Conservation (phyloP, 1,140 invertebrate species). For the Trialeurodes vaporariorum region DNA sequence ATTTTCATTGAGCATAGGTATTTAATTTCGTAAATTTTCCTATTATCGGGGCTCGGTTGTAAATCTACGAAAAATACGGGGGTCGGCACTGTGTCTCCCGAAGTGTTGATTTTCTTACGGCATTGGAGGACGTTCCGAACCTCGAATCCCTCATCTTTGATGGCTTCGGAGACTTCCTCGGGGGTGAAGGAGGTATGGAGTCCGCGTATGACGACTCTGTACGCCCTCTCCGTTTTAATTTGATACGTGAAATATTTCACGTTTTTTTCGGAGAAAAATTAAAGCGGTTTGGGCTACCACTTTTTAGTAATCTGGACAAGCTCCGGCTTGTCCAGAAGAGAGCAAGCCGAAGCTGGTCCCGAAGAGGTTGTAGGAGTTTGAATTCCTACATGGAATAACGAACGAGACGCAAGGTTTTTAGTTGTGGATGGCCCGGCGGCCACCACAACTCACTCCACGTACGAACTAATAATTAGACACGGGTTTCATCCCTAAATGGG, state of each 20-base stretch:
- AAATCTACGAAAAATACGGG: constrained; percentile 12
- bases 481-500: too few relatives aligned
- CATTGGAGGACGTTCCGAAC: constrained; percentile 6
- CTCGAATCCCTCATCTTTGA: constrained; percentile 15
- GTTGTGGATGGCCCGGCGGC: too few relatives aligned
- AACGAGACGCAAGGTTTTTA: too few relatives aligned
- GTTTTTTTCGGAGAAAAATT: constrained; percentile 8
- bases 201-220: constrained; percentile 29
- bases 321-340: too few relatives aligned
- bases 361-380: too few relatives aligned
- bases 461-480: too few relatives aligned
- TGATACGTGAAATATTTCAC: constrained; percentile 28
- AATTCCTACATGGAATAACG: too few relatives aligned
- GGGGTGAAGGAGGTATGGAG: constrained; percentile 27
- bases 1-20: constrained; percentile 5
- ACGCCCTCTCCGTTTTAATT: constrained; percentile 29
- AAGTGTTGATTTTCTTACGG: constrained; percentile 1
- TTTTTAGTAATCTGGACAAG: too few relatives aligned
- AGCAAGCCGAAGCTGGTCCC: too few relatives aligned
- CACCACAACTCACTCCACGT: too few relatives aligned
- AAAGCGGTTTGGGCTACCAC: too few relatives aligned
- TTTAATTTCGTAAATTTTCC: constrained; percentile 13
- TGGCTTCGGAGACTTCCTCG: constrained; percentile 25
- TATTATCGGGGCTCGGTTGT: constrained; percentile 9
- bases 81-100: background rate